phyloP scores from a whole-genome alignment of 2,888 invertebrate genomes.

The Drosophila silvestris region DNA sequence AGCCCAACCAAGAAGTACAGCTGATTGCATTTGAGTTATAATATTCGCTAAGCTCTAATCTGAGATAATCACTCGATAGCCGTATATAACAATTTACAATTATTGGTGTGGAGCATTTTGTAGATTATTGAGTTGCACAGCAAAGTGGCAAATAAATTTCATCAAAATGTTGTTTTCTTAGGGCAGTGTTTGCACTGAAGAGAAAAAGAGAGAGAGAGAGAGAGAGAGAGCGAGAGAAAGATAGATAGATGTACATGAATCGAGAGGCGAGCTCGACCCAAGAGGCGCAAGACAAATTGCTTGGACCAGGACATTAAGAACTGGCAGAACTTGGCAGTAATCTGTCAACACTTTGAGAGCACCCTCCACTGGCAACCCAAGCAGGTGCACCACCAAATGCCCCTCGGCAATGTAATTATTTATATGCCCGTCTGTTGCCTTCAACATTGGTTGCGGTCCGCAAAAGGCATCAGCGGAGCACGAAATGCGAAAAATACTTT shows the following conservation, averaged over 20 bases:
- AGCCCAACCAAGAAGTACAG: conserved; percentile 11
- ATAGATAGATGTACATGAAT: background rate
- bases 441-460: conserved; percentile 30
- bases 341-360: conserved; percentile 74
- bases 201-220: background rate
- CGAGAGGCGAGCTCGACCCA: conserved; percentile 4
- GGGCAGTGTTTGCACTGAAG: background rate
- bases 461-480: conserved; percentile 44
- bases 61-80: background rate
- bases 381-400: conserved; percentile 55
- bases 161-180: conserved; percentile 21
- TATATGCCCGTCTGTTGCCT: conserved; percentile 48
- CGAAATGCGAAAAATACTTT: conserved; percentile 58
- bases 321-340: conserved; percentile 74
- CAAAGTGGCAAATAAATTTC: conserved; percentile 45
- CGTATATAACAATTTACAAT: conserved; percentile 3
- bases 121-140: conserved; percentile 40
- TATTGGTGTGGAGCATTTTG: conserved; percentile 7
- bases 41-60: background rate
- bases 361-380: conserved; percentile 1
- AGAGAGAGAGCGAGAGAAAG: background rate
- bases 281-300: conserved; percentile 55
- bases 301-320: conserved; percentile 67
- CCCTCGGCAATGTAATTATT: conserved; percentile 66
- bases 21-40: conserved; percentile 25